These are phyloP conservation scores for Panagrolaimus sp. DNA, from an alignment of 1,140 invertebrate species.

Conservation along the genomic window DNA sequence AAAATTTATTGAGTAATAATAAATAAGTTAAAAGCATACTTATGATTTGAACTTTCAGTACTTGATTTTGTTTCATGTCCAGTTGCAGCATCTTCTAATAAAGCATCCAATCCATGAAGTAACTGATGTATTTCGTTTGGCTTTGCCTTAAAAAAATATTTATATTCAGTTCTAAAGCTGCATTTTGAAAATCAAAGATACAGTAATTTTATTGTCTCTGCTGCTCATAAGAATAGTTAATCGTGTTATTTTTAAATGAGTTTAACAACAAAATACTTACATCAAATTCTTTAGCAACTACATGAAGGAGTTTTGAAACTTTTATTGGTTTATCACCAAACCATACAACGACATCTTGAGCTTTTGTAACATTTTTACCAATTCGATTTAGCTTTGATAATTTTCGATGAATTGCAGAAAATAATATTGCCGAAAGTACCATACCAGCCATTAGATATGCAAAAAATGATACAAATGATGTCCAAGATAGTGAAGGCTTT, in stretches of 20 bases:
- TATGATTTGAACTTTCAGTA: not conserved
- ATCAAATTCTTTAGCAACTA: conserved; percentile 7
- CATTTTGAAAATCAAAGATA: no score
- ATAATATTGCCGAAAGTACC: conserved; percentile 6
- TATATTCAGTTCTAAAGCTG: not conserved
- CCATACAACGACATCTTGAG: conserved; percentile 11
- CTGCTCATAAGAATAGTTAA: no score
- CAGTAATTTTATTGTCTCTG: no score
- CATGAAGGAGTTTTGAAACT: not conserved
- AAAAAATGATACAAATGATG: not conserved
- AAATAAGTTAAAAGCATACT: no score
- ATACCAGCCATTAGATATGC: not conserved
- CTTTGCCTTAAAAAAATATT: not conserved
- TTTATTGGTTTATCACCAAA: conserved; percentile 4
- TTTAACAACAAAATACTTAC: not conserved
- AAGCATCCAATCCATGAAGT: conserved; percentile 4
- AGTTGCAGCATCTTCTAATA: not conserved
- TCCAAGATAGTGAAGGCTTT: not conserved
- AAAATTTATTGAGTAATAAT: no score
- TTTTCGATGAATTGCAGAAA: not conserved
- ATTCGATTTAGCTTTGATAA: not conserved
- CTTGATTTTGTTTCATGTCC: not conserved
- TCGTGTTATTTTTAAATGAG: not conserved
- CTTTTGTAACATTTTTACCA: not conserved
- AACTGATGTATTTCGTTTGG: not conserved